Conservation (phyloP, 1,140 invertebrate species). For the Drosophila bocki region DNA sequence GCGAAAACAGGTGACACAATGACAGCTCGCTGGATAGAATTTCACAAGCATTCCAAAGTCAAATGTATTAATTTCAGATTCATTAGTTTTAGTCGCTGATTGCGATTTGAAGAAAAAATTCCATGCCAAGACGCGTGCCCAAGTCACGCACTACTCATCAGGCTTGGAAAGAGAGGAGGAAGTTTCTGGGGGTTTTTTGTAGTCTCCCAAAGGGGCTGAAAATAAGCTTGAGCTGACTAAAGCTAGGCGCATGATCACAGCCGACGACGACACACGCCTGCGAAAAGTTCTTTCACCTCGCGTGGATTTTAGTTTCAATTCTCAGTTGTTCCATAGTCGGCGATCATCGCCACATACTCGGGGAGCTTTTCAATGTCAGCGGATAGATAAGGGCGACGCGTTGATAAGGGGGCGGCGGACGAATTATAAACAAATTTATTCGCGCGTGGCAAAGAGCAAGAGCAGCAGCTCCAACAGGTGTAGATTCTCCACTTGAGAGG, state of each 20-base stretch:
- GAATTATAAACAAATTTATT: constrained; percentile 50
- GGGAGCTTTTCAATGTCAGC: constrained; percentile 16
- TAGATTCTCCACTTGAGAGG: constrained; percentile 1
- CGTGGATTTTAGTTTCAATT: constrained; percentile 12
- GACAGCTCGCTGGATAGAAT: not conserved
- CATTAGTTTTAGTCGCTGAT: constrained; percentile 46
- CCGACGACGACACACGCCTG: constrained; percentile 9
- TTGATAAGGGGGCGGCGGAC: constrained; percentile 8
- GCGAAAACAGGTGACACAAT: not conserved
- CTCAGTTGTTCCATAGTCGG: not conserved
- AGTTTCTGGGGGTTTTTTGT: constrained; percentile 6
- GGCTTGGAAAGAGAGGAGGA: not conserved
- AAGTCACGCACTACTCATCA: constrained; percentile 58
- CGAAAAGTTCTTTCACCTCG: constrained; percentile 35
- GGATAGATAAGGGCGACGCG: constrained; percentile 17
- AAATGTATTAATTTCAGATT: constrained; percentile 69
- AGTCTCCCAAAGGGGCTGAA: not conserved
- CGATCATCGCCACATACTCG: too few relatives aligned
- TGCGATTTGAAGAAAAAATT: constrained; percentile 43
- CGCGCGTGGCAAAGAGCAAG: constrained; percentile 19
- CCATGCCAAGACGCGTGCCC: constrained; percentile 62
- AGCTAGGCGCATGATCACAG: constrained; percentile 28
- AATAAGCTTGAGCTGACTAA: not conserved
- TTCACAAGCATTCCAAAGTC: constrained; percentile 41
- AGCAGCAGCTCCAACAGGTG: constrained; percentile 23